phyloP scores from a whole-genome alignment of 2,113 vertebrate species.

The Galemys pyrenaicus region DNA sequence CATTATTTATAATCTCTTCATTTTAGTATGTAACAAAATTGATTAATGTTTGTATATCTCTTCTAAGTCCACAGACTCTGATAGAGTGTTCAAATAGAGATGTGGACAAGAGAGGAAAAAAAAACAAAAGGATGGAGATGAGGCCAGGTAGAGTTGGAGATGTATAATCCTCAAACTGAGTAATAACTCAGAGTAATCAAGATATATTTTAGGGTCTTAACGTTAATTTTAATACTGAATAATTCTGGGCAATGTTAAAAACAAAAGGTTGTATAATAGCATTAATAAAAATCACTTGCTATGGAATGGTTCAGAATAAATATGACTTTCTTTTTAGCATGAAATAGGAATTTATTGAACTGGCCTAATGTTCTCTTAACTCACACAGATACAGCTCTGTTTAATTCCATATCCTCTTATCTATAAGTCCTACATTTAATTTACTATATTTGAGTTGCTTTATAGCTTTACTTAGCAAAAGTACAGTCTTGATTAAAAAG shows the following conservation, averaged over 20 bases:
- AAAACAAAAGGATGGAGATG: background rate
- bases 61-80: constrained; percentile 6
- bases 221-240: constrained; percentile 67
- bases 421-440: constrained; percentile 76
- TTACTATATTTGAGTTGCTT: constrained; percentile 70
- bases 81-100: constrained; percentile 54
- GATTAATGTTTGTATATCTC: constrained; percentile 67
- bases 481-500: constrained; percentile 73
- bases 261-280: constrained; percentile 57
- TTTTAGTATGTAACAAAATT: constrained; percentile 69
- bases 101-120: constrained; percentile 45
- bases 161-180: constrained; percentile 59
- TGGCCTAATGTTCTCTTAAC: constrained; percentile 49
- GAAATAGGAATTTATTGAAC: constrained; percentile 56
- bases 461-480: constrained; percentile 75
- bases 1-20: constrained; percentile 75
- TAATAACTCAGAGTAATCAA: constrained; percentile 55
- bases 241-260: constrained; percentile 59
- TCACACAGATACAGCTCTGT: constrained; percentile 60
- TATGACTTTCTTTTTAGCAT: constrained; percentile 60
- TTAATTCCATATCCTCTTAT: constrained; percentile 79
- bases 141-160: background rate
- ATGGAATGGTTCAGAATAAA: constrained; percentile 59
- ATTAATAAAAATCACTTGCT: constrained; percentile 66
- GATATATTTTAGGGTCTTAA: constrained; percentile 55